A percentile compares a stretch with the other conserved stretches of the same genome.
These are phyloP conservation scores for Cinclus mexicanus DNA, from an alignment of 2,113 vertebrate species.

Conservation along the genomic window DNA sequence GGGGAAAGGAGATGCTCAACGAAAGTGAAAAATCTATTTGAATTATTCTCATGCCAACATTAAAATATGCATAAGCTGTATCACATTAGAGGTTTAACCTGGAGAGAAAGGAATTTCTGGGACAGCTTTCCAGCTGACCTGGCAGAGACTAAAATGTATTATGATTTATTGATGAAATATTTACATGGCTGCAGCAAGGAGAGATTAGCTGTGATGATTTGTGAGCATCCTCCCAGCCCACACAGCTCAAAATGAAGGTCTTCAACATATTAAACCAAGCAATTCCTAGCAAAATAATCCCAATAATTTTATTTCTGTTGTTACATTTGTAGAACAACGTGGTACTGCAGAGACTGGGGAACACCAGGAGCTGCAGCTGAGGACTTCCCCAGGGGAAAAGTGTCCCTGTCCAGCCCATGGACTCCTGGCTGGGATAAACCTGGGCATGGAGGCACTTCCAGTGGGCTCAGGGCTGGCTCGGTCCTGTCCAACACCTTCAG, in stretches of 20 bases:
- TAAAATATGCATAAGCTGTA: background rate
- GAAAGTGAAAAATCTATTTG: background rate
- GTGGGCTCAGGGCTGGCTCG: background rate
- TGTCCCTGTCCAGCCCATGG: background rate
- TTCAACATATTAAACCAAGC: background rate
- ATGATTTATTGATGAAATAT: background rate
- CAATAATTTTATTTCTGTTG: background rate
- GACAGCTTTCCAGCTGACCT: slow-evolving; percentile 35
- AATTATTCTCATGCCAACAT: background rate
- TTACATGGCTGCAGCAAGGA: background rate
- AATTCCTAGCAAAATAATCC: background rate
- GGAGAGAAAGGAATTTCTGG: background rate
- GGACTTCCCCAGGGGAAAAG: background rate
- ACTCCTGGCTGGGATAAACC: background rate
- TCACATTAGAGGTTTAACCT: background rate
- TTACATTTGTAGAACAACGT: background rate
- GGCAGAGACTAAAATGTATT: background rate
- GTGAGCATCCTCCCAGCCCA: background rate
- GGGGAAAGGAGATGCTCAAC: background rate
- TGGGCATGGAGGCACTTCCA: background rate
- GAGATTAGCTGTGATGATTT: background rate
- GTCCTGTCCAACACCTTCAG: too few species aligned
- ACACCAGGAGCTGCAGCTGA: background rate
- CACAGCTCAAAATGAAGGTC: background rate
- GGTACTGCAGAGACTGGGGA: fast-evolving